phyloP scores from a whole-genome alignment of 2,113 vertebrate species.

The Aspidoscelis tigris region DNA sequence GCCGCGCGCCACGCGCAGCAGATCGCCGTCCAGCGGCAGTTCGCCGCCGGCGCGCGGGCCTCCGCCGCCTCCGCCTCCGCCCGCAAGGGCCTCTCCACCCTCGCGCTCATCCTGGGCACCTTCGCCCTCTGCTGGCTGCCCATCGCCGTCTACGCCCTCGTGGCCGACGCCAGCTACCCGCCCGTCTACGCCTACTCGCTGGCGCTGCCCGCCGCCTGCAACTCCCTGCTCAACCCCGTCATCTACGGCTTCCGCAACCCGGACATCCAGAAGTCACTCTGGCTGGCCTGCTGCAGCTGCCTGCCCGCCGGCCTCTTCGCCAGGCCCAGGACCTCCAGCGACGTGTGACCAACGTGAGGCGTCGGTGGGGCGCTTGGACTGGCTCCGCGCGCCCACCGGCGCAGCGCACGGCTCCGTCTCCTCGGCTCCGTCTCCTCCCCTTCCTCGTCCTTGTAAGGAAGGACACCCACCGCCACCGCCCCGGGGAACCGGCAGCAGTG shows the following conservation, averaged over 20 bases:
- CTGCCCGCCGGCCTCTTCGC: slow-evolving; percentile 82
- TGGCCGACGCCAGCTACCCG: slow-evolving; percentile 89
- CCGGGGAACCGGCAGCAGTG: background rate
- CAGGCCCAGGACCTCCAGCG: slow-evolving; percentile 88
- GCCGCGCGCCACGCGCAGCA: slow-evolving; percentile 92
- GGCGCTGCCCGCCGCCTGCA: slow-evolving; percentile 86
- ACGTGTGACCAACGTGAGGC: slow-evolving; percentile 75
- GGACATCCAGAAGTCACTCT: slow-evolving; percentile 91
- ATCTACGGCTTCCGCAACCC: slow-evolving; percentile 93
- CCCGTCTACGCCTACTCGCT: slow-evolving; percentile 87
- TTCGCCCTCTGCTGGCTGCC: slow-evolving; percentile 92
- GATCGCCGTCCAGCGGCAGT: slow-evolving; percentile 93
- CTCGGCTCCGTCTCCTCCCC: background rate
- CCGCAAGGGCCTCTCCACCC: slow-evolving; percentile 91
- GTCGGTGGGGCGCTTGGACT: background rate
- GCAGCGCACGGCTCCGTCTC: background rate
- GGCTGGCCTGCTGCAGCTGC: slow-evolving; percentile 90
- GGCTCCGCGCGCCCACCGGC: background rate
- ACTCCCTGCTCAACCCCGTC: slow-evolving; percentile 91
- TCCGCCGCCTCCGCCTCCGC: slow-evolving; percentile 65
- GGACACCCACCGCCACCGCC: too few species aligned
- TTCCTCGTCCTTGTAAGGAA: background rate
- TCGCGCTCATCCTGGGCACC: slow-evolving; percentile 88
- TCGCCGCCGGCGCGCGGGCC: slow-evolving; percentile 82
- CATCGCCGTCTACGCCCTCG: slow-evolving; percentile 88